Base-by-base conservation (phyloP, 1,140 invertebrate species). In the Geopemphigus sp. region DNA sequence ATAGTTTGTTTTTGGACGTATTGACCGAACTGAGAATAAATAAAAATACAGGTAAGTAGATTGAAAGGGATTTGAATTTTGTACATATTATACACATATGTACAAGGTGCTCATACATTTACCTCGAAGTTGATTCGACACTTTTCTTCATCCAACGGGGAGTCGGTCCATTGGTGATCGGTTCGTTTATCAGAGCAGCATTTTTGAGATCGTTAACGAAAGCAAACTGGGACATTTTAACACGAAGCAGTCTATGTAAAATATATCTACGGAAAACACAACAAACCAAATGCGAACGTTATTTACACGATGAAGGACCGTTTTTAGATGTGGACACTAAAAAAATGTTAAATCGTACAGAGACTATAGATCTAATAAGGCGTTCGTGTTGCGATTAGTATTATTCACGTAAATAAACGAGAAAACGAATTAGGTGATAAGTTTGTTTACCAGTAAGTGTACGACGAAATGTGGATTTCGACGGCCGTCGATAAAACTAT, bases 171-270 rank as follows among this genome's bases (percentile, higher is more conserved):
- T 90, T 90, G 12, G 90, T 91, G 82, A 93, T 86, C 12, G 91
- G 90, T 0, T 92, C 92, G 83, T 94, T 92, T 88, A 94, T 89
- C 63, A 88, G 90, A 1, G 92, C 87, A 74, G 92, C 87, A 86
- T 88, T 93, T 82, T 91, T 92, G 32, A 94, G 86, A 84, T 94
- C 92, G 83, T 92, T 93, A 59, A 92, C 86, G 85, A 90, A 94
- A 83, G 91, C 90, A 82, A 93, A 90, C 83, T 93, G 91, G 50
- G 92, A 89, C 93, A 94, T 94, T 63, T 11, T 61, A 10, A 26
- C 10, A 11, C 11, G 24, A 24, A 59, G 57, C n/a, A n/a, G n/a
- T n/a, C n/a, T n/a, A n/a, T n/a, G 39, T 45, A 45, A 45, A 45
- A 45, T 45, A 45, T 45, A 45, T 45, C 11, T 45, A 45, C 39